Evolutionary conservation across 2,113 vertebrate genomes (phyloP), one percentile per base, ranked within the genome.

Genomic region (Gambusia holbrooki): DNA sequence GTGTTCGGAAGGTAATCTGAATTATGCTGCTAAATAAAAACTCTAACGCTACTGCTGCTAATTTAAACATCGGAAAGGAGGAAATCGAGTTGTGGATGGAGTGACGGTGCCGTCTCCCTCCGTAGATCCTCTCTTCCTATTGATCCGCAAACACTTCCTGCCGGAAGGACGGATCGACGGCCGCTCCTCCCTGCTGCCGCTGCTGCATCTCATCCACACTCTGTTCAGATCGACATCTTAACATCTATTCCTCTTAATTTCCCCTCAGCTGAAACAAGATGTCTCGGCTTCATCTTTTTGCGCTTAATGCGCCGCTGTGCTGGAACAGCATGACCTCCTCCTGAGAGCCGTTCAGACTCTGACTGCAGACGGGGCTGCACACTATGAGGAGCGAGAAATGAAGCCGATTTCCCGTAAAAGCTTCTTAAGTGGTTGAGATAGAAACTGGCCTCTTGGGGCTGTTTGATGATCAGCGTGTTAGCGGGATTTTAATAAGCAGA

Each of bases 131-230:
- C 72, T 70, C 82, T 45, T 77, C 84, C 76, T 89, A 93, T 93
- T 93, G 93, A 94, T 93, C 85, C 67, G 79, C 40, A 74, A 77
- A 86, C 80, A 85, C 83, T 92, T 92, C 91, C 92, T 93, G 88
- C 86, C 89, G 82, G 91, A 92, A 92, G 90, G 86, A 89, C 80
- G 82, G 91, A 90, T 91, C 33, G 80, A 87, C 77, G 0, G 30
- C 78, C 73, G 74, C 84, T 81, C 68, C 65, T 77, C 14, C 40
- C 13, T 61, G 67, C 69, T 35, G 51, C 37, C 61, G 72, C 64
- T 76, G 73, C 22, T 42, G 62, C 76, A 15, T 80, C 82, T 64
- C 78, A 64, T 77, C 48, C 69, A 29, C 71, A 60, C 76, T 72
- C 28, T 4, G 1, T 12, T 61, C 48, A 73, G 74, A 61, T 63